Percentiles rank a stretch among this genome's conserved stretches.
Evolutionary conservation across 1,140 invertebrate genomes (phyloP).

Genomic region (Meloidogyne floridensis): DNA sequence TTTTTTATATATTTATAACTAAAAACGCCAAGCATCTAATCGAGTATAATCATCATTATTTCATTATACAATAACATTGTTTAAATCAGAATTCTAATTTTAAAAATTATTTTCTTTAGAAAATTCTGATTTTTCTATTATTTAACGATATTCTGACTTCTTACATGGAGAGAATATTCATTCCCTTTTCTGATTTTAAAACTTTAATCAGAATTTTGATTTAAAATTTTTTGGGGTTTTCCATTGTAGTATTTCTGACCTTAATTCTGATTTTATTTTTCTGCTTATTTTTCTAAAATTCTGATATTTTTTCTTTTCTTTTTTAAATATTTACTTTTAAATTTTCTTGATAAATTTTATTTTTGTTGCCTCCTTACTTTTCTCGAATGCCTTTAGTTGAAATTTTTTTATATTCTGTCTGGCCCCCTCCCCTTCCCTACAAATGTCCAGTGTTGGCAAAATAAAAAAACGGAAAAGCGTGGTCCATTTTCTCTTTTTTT

Average conservation of each 20-base stretch:
- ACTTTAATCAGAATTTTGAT: background rate
- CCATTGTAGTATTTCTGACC: too few species aligned
- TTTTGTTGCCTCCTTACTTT: background rate
- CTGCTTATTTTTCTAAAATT: background rate
- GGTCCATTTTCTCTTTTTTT: background rate
- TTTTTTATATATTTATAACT: too few species aligned
- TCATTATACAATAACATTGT: too few species aligned
- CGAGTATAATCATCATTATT: too few species aligned
- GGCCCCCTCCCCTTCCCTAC: background rate
- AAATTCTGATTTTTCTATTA: too few species aligned
- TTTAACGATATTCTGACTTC: too few species aligned
- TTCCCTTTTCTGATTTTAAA: background rate
- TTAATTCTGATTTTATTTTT: background rate
- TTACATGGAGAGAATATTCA: background rate
- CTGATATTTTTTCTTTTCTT: background rate
- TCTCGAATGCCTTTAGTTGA: background rate
- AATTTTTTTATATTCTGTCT: background rate
- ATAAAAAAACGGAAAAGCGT: conserved; percentile 4
- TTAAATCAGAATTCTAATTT: too few species aligned
- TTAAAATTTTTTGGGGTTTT: too few species aligned
- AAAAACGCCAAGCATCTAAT: too few species aligned
- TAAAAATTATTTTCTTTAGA: too few species aligned
- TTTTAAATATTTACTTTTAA: background rate
- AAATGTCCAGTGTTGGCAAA: conserved; percentile 2
- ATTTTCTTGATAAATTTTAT: background rate